Percentiles rank a stretch among this genome's conserved stretches.
Evolutionary conservation across 2,113 vertebrate species (phyloP).

Genomic region (Platycercus adscitus): DNA sequence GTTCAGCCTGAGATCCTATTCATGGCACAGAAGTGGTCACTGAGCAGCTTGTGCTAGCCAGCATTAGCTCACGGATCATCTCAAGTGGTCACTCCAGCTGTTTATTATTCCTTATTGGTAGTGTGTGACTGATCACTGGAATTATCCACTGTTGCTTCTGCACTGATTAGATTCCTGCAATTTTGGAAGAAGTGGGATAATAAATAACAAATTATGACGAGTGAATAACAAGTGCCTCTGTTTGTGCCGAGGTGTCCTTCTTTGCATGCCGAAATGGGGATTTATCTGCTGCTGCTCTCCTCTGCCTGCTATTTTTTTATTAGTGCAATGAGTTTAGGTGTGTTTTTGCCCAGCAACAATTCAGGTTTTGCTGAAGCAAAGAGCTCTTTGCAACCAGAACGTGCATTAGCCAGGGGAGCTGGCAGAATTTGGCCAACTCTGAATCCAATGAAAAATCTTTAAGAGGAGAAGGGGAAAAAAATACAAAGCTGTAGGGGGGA

Average conservation of each 20-base stretch:
- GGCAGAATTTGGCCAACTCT: neutral
- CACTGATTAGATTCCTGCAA: neutral
- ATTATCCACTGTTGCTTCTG: neutral
- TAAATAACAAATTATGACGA: conserved; percentile 17
- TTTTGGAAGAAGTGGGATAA: neutral
- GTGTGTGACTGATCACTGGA: neutral
- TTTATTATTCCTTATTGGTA: neutral
- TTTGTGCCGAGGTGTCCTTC: neutral
- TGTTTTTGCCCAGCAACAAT: neutral
- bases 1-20: neutral
- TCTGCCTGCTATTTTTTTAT: accelerated
- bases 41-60: neutral
- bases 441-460: neutral
- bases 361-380: neutral
- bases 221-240: neutral
- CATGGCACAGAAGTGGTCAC: neutral
- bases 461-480: neutral
- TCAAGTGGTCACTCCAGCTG: neutral
- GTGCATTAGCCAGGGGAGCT: neutral
- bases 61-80: neutral
- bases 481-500: neutral
- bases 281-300: neutral
- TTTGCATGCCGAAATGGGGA: neutral
- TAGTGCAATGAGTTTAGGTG: neutral
- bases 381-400: neutral